Evolutionary conservation across 2,113 vertebrate genomes (phyloP).

Genomic region (Oryzias celebensis): DNA sequence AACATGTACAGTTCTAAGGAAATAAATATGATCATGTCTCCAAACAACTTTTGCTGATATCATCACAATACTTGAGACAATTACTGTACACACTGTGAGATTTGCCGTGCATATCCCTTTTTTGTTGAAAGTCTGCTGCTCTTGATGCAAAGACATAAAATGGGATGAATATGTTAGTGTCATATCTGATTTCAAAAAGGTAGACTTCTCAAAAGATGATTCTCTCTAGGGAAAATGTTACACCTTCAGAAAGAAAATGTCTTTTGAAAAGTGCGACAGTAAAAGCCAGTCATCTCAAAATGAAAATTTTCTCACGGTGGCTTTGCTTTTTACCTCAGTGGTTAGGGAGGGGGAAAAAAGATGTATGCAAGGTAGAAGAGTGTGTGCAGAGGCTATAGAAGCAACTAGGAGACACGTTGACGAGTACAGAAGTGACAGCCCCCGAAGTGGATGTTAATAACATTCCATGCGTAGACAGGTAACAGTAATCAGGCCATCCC

Average conservation of each 20-base stretch:
- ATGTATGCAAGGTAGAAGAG: slow-evolving; percentile 18
- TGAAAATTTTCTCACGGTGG: slow-evolving; percentile 63
- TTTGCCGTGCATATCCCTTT: slow-evolving; percentile 33
- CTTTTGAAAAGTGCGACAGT: slow-evolving; percentile 66
- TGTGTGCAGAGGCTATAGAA: slow-evolving; percentile 22
- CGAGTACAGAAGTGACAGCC: slow-evolving; percentile 62
- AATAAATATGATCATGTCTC: slow-evolving; percentile 22
- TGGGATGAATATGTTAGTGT: slow-evolving; percentile 71
- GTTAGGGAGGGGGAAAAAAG: slow-evolving; percentile 32
- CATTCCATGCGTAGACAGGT: slow-evolving; percentile 57
- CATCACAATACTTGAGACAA: slow-evolving; percentile 29
- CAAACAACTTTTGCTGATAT: slow-evolving; percentile 22
- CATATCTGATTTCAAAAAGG: slow-evolving; percentile 74
- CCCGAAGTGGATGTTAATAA: slow-evolving; percentile 70
- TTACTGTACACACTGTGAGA: slow-evolving; percentile 28
- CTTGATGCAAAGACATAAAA: slow-evolving; percentile 57
- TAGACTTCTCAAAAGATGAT: slow-evolving; percentile 70
- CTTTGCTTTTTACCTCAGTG: slow-evolving; percentile 64
- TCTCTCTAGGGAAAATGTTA: slow-evolving; percentile 64
- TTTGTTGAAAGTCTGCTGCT: slow-evolving; percentile 39
- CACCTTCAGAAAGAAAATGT: slow-evolving; percentile 65
- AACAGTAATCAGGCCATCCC: slow-evolving; percentile 69
- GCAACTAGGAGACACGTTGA: slow-evolving; percentile 39
- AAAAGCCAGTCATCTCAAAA: slow-evolving; percentile 70
- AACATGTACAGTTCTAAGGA: slow-evolving; percentile 17